These are phyloP conservation scores for Volucella inanis DNA, from an alignment of 2,888 invertebrate species.

Conservation along the genomic window DNA sequence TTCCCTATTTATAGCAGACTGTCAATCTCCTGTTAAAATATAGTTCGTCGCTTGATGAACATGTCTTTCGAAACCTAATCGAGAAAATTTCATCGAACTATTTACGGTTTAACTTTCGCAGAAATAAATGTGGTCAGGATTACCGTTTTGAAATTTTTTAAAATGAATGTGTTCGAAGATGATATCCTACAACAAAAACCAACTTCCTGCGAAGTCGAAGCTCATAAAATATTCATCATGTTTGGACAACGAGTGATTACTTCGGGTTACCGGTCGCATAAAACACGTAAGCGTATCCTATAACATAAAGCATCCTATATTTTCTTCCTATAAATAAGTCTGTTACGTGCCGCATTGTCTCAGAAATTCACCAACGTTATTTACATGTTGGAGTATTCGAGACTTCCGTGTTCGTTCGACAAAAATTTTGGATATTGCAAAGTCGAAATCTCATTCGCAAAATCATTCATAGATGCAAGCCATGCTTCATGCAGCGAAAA, in stretches of 20 bases:
- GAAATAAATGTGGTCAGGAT: neutral
- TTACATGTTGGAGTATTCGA: constrained; percentile 29
- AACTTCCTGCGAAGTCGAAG: neutral
- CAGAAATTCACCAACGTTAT: constrained; percentile 35
- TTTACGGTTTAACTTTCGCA: neutral
- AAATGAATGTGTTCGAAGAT: neutral
- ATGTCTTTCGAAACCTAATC: constrained; percentile 7
- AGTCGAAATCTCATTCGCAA: too few species aligned
- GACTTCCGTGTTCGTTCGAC: constrained; percentile 43
- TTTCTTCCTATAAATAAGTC: constrained; percentile 12
- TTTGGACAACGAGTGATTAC: constrained; percentile 22
- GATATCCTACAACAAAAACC: too few species aligned
- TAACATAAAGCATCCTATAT: constrained; percentile 27
- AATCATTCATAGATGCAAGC: too few species aligned
- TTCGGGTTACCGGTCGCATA: too few species aligned
- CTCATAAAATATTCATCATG: constrained; percentile 5
- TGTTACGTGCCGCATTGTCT: neutral
- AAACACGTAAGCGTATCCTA: constrained; percentile 18
- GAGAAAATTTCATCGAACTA: constrained; percentile 22
- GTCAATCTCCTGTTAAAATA: too few species aligned
- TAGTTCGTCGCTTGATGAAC: neutral
- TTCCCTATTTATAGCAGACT: neutral
- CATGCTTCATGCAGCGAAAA: too few species aligned
- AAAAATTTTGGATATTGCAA: constrained; percentile 39
- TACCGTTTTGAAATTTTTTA: neutral